Base-by-base conservation (phyloP, 2,888 invertebrate species). In the Tetragonisca angustula region DNA sequence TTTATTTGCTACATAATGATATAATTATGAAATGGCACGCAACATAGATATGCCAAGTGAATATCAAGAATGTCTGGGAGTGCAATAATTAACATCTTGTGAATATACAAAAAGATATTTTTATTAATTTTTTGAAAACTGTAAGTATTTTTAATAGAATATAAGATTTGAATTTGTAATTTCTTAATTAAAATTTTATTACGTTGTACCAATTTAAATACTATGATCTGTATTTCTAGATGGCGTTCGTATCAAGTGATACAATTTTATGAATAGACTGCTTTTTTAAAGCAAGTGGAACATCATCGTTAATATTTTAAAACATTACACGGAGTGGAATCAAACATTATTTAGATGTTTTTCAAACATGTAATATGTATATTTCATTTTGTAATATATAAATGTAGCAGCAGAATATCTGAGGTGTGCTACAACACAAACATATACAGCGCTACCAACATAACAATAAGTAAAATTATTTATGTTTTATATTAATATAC, bases 371-470 rank as follows among this genome's bases (percentile, higher is more conserved):
- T 11, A 2, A 43, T 11, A 43, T 43, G 43, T 43, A 1, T 43
- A 72, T 81, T 61, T 24, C 54, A 76, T 64, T 73, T 59, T 52
- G 19, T 19, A 49, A 17, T 11, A 52, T 72, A 59, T 4, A n/a
- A 72, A 62, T 49, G 50, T 24, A 43, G n/a, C 15, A 78, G n/a
- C 19, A 27, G 64, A 27, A 59, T 24, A 36, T 32, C 4, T n/a
- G 11, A 27, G 49, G 15, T 27, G 13, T 17, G 19, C 19, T 69
- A 36, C 9, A 71, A 27, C 5, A 70, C n/a, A 67, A 64, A 56
- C 32, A 59, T 24, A 21, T 19, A 27, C 77, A 77, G 76, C 65
- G 69, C 2, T 83, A 70, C 83, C 83, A 83, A 77, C 74, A 56
- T 54, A 49, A 43, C 2, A 71, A 54, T 4, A 32, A 72, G 32